These are phyloP conservation scores for Gallinago paraguaiae DNA, from an alignment of 2,113 vertebrate species.

Conservation along the genomic window DNA sequence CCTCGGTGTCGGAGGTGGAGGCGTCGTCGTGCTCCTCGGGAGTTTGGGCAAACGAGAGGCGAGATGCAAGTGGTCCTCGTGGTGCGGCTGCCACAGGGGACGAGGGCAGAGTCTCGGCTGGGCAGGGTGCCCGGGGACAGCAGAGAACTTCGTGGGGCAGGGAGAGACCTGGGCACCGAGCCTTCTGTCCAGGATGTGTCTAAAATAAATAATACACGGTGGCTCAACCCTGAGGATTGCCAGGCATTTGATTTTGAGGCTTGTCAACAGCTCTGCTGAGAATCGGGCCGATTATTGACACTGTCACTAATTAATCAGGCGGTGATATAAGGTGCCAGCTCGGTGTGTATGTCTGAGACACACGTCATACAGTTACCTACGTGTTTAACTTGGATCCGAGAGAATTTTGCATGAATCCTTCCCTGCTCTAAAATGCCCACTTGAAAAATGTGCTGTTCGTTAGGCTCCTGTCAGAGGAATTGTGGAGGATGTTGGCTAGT, in stretches of 20 bases:
- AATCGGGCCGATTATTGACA: neutral
- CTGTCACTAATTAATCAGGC: neutral
- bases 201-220: neutral
- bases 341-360: rapidly evolving
- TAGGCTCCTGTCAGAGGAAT: rapidly evolving
- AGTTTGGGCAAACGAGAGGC: neutral
- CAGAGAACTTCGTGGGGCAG: neutral
- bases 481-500: rapidly evolving
- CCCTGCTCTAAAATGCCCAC: rapidly evolving
- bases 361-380: rapidly evolving
- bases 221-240: neutral
- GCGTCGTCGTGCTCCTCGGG: neutral
- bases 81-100: neutral
- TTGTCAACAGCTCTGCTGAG: neutral
- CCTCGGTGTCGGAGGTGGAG: neutral
- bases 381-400: rapidly evolving
- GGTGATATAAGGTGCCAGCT: neutral
- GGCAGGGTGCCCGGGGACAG: neutral
- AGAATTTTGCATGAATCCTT: neutral
- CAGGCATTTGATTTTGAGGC: neutral
- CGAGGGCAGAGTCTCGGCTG: rapidly evolving
- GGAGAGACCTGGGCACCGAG: rapidly evolving
- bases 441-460: rapidly evolving
- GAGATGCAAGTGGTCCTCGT: neutral
- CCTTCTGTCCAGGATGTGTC: neutral